These are phyloP conservation scores for Catagonus wagneri DNA, from an alignment of 2,113 vertebrate species.

Conservation along the genomic window DNA sequence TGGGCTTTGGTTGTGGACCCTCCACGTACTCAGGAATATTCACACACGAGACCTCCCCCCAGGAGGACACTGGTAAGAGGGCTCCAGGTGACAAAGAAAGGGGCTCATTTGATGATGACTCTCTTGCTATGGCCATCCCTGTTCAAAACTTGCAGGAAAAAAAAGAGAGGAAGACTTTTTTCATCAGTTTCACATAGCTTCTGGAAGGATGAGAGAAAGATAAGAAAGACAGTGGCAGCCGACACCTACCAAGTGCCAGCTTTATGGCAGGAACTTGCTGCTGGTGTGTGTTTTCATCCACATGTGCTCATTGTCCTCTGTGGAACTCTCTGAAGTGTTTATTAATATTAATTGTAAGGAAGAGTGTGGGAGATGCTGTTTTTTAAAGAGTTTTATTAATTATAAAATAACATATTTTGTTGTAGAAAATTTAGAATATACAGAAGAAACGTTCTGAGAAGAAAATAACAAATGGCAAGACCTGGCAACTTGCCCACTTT, in stretches of 20 bases:
- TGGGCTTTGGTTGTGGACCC: not conserved
- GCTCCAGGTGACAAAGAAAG: not conserved
- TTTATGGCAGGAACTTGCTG: not conserved
- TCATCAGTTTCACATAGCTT: not conserved
- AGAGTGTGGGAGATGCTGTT: not conserved
- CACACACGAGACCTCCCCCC: not conserved
- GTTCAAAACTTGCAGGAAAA: not conserved
- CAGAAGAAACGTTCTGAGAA: not conserved
- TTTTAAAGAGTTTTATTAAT: not conserved
- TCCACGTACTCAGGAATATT: not conserved
- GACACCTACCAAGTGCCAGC: not conserved
- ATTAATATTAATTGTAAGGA: not conserved
- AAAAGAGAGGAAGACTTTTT: not conserved
- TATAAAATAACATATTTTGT: not conserved
- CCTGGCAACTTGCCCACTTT: not conserved
- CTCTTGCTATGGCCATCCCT: not conserved
- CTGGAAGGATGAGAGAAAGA: not conserved
- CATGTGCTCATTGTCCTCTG: fast-evolving
- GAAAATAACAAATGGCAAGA: not conserved
- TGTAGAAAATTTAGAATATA: slow-evolving; percentile 8
- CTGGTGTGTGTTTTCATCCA: not conserved
- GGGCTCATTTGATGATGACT: not conserved
- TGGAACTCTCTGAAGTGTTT: not conserved
- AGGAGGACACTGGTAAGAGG: not conserved
- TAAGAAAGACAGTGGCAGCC: not conserved